These are phyloP conservation scores for Rhynchonema sp. DNA, from an alignment of 2,888 invertebrate genomes.

Conservation along the genomic window DNA sequence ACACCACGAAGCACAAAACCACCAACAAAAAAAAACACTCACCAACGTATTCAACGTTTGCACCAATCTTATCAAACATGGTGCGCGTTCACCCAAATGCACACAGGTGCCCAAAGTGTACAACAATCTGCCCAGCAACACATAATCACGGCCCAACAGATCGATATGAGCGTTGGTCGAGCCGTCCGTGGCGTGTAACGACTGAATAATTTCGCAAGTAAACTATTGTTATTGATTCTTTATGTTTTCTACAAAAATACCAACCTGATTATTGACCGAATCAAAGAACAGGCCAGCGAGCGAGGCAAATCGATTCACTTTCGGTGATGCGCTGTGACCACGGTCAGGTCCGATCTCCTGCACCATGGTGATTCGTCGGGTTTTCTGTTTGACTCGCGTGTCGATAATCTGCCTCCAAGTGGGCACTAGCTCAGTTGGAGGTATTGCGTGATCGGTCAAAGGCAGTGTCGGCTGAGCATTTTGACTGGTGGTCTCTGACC, in stretches of 20 bases:
- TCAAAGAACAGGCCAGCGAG: neutral
- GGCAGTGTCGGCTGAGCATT: neutral
- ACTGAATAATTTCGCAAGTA: no score
- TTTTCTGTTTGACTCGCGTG: neutral
- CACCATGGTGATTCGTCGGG: neutral
- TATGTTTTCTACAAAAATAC: no score
- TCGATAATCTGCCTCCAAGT: neutral
- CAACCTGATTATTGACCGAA: neutral
- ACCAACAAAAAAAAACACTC: no score
- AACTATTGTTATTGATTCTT: no score
- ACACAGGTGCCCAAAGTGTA: neutral
- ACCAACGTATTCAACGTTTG: no score
- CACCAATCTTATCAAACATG: no score
- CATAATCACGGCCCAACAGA: neutral
- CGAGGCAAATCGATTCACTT: neutral
- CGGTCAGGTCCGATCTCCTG: no score
- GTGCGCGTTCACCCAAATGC: no score
- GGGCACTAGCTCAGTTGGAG: neutral
- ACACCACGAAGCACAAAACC: no score
- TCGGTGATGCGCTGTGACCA: neutral
- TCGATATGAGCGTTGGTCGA: no score
- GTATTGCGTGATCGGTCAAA: no score
- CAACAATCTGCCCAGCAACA: neutral
- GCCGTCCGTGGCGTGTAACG: no score
- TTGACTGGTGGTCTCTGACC: neutral